These are phyloP conservation scores for Chionomys nivalis DNA, from an alignment of 2,113 vertebrate species.

Conservation along the genomic window DNA sequence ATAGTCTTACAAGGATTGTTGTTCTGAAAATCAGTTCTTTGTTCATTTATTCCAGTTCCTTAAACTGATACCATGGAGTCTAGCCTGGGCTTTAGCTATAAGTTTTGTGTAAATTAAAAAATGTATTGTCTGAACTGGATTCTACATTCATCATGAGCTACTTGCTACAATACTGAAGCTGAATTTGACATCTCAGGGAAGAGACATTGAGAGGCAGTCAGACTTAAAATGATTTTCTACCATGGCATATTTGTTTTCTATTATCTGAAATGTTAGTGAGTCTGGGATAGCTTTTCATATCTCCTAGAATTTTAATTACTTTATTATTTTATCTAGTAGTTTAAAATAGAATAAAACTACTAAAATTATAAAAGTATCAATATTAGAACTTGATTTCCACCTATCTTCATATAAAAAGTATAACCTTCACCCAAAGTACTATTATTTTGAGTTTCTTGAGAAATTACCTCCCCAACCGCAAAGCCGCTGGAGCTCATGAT, in stretches of 20 bases:
- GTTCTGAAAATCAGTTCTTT: not conserved
- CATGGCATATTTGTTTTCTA: not conserved
- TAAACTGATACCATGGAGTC: not conserved
- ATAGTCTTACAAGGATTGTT: not conserved
- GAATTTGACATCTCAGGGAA: not conserved
- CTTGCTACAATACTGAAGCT: not conserved
- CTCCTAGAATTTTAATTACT: slow-evolving; percentile 18
- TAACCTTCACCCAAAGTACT: not conserved
- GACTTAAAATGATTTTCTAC: slow-evolving; percentile 6
- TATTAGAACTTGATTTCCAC: not conserved
- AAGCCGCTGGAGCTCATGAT: slow-evolving; percentile 86
- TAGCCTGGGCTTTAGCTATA: not conserved
- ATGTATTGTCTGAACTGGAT: not conserved
- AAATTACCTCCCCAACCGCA: slow-evolving; percentile 90
- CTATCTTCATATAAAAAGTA: not conserved
- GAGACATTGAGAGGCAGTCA: not conserved
- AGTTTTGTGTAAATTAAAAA: not conserved
- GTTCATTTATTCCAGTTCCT: not conserved
- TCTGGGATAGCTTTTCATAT: not conserved
- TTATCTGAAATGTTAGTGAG: not conserved
- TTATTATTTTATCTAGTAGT: not conserved
- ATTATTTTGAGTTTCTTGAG: not conserved
- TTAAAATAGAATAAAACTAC: not conserved
- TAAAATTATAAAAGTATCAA: not conserved
- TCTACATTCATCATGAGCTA: not conserved